Percentiles rank a stretch among this genome's conserved stretches.
These are phyloP conservation scores for Podargus strigoides DNA, from an alignment of 2,797 vertebrate species.

Conservation along the genomic window DNA sequence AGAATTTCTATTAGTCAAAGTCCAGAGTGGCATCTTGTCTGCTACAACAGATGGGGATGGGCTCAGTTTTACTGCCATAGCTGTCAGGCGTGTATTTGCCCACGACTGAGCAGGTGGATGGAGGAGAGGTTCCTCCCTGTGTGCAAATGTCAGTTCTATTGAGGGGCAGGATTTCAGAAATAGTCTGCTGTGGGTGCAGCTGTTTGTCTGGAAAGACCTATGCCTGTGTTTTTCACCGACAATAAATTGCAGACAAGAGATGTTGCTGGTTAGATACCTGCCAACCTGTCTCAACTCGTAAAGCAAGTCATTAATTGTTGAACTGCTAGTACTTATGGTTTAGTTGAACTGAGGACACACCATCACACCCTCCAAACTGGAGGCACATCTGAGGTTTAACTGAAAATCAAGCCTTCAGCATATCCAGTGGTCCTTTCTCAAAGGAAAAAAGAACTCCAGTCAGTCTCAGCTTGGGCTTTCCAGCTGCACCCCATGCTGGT, in stretches of 20 bases:
- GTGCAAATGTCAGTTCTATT: background rate
- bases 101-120: background rate
- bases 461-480: background rate
- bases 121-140: background rate
- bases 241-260: background rate
- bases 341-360: background rate
- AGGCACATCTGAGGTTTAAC: background rate
- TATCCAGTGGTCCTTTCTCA: background rate
- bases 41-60: background rate
- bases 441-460: background rate
- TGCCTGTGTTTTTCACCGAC: background rate
- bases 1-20: background rate
- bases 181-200: background rate
- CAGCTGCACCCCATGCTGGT: background rate
- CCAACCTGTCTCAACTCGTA: slow-evolving; percentile 27
- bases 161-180: background rate
- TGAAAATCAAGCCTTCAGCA: background rate
- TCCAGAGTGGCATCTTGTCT: background rate
- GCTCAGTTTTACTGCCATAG: background rate
- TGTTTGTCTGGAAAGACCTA: background rate
- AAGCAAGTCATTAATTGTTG: background rate
- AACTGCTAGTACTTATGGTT: background rate
- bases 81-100: background rate
- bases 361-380: background rate
- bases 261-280: slow-evolving; percentile 1